Percentiles rank a stretch among this genome's conserved stretches.
Evolutionary conservation across 1,140 invertebrate genomes (phyloP).

Genomic region (Druon quercuslanigerum): DNA sequence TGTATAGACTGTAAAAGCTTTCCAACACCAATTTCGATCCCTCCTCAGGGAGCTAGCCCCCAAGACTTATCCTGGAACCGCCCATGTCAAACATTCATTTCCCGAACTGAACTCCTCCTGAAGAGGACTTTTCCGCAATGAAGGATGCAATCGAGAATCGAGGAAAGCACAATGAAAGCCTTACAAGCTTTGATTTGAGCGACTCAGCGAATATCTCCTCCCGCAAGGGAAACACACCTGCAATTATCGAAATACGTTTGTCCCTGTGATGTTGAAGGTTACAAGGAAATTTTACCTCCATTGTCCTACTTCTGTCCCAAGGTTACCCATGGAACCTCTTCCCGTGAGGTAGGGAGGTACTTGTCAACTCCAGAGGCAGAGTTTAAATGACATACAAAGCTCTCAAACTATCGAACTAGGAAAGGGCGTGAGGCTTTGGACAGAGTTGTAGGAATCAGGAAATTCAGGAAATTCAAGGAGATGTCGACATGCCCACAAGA

Average conservation of each 20-base stretch:
- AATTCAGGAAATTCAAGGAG: slow-evolving; percentile 26
- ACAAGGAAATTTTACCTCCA: background rate
- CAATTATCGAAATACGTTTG: background rate
- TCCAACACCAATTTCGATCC: slow-evolving; percentile 1
- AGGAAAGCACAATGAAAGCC: slow-evolving; percentile 7
- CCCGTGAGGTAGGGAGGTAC: slow-evolving; percentile 1
- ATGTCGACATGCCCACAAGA: slow-evolving; percentile 25
- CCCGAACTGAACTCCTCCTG: background rate
- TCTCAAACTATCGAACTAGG: slow-evolving; percentile 22
- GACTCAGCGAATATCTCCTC: background rate
- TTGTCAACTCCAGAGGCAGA: slow-evolving; percentile 21
- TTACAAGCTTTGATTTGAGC: slow-evolving; percentile 3
- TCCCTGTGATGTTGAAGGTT: slow-evolving; percentile 3
- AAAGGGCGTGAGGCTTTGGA: slow-evolving; percentile 20
- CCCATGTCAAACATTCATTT: slow-evolving; percentile 28
- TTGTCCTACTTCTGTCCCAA: slow-evolving; percentile 15
- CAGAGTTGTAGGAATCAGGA: slow-evolving; percentile 4
- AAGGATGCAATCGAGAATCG: slow-evolving; percentile 19
- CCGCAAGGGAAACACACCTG: background rate
- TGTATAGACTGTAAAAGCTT: background rate
- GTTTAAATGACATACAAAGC: slow-evolving; percentile 22
- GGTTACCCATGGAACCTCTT: slow-evolving; percentile 14
- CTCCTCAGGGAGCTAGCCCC: background rate
- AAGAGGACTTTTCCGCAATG: slow-evolving; percentile 2
- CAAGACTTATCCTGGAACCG: background rate